Evolutionary conservation across 2,797 vertebrate genomes (phyloP).

Genomic region (Falco columbarius): DNA sequence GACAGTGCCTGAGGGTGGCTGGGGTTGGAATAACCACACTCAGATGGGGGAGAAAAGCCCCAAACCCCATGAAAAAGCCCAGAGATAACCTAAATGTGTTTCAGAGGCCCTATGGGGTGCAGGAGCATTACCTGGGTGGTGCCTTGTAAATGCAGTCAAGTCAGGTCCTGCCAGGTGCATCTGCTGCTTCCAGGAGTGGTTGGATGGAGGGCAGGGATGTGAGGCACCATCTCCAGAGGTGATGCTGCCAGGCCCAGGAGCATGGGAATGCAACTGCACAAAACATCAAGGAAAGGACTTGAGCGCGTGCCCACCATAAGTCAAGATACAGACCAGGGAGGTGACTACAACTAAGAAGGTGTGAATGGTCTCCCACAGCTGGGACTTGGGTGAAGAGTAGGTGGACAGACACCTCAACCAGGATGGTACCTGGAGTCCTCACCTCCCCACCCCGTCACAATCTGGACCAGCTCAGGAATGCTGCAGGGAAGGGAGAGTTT

Average conservation of each 20-base stretch:
- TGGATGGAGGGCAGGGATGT: not conserved
- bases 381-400: not conserved
- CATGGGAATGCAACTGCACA: not conserved
- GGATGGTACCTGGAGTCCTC: not conserved
- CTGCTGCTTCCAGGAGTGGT: not conserved
- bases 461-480: not conserved
- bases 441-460: rapidly evolving
- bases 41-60: not conserved
- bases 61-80: not conserved
- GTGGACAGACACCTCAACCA: not conserved
- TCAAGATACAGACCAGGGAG: not conserved
- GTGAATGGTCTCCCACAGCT: not conserved
- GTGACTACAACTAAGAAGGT: not conserved
- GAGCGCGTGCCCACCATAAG: not conserved
- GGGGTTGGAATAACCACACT: not conserved
- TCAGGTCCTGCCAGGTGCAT: not conserved
- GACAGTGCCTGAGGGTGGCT: not conserved
- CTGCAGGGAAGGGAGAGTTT: not conserved
- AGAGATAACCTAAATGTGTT: not conserved
- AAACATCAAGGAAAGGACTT: not conserved
- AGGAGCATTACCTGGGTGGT: not conserved
- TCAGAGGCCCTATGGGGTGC: not conserved
- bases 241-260: not conserved
- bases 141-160: not conserved
- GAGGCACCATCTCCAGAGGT: not conserved